These are phyloP conservation scores for Gymnocephalus cernua DNA, from an alignment of 2,113 vertebrate species.

Conservation along the genomic window DNA sequence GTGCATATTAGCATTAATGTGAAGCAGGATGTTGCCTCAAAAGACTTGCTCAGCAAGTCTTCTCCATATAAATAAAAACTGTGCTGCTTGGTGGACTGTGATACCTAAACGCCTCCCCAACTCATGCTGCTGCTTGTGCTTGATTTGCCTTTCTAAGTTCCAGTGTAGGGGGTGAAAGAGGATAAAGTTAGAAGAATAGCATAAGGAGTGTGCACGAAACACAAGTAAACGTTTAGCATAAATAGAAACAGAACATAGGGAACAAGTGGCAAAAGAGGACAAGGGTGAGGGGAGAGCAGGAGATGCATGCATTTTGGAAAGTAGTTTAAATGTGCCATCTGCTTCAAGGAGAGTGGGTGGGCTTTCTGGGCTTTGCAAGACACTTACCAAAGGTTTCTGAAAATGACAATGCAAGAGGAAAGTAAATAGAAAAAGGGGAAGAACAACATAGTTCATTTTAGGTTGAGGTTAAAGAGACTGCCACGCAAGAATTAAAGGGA, in stretches of 20 bases:
- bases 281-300: conserved; percentile 54
- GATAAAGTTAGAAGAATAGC: conserved; percentile 7
- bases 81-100: conserved; percentile 10
- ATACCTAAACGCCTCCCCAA: not conserved
- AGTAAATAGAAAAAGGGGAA: conserved; percentile 77
- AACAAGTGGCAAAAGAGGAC: conserved; percentile 35
- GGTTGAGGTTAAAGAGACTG: conserved; percentile 32
- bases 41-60: conserved; percentile 13
- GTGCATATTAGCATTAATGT: conserved; percentile 7
- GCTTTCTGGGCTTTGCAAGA: conserved; percentile 80
- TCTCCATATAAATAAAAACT: not conserved
- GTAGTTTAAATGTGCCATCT: conserved; percentile 88
- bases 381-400: conserved; percentile 99
- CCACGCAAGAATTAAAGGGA: conserved; percentile 34
- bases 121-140: conserved; percentile 28
- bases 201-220: conserved; percentile 7
- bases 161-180: not conserved
- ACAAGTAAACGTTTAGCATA: conserved; percentile 43
- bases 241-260: conserved; percentile 29
- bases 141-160: conserved; percentile 41
- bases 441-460: conserved; percentile 84
- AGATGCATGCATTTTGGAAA: conserved; percentile 89
- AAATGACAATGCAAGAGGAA: conserved; percentile 86
- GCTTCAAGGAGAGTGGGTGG: conserved; percentile 86
- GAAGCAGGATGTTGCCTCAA: not conserved